Conservation (phyloP, 2,113 vertebrate species). For the Ivindomyrus marchei region DNA sequence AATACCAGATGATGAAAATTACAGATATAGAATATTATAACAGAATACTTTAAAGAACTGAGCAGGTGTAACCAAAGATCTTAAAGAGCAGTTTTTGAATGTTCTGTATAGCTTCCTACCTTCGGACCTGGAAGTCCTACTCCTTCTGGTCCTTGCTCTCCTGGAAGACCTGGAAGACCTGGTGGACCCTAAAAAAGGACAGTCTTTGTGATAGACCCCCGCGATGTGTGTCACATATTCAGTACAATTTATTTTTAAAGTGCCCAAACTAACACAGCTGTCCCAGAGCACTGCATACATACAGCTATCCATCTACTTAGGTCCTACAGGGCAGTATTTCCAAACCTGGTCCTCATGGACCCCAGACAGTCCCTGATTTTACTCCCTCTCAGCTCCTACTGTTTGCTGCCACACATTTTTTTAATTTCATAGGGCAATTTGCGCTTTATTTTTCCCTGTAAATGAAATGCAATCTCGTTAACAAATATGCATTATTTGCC, state of each 20-base stretch:
- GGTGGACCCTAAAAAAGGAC: slow-evolving; percentile 62
- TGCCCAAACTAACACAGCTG: not conserved
- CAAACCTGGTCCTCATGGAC: not conserved
- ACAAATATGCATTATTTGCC: too few species aligned
- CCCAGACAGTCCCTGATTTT: not conserved
- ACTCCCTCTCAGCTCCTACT: not conserved
- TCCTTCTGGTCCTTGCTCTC: slow-evolving; percentile 73
- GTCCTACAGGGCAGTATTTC: not conserved
- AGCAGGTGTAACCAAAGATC: not conserved
- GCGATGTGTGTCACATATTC: not conserved
- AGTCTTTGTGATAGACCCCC: not conserved
- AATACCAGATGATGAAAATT: not conserved
- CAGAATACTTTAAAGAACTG: not conserved
- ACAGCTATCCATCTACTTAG: not conserved
- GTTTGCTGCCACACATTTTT: not conserved
- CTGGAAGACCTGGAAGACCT: slow-evolving; percentile 68
- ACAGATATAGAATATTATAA: not conserved
- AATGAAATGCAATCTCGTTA: not conserved
- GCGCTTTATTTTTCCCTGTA: not conserved
- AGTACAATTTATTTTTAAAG: not conserved
- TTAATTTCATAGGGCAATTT: not conserved
- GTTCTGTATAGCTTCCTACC: slow-evolving; percentile 48
- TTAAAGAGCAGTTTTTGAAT: not conserved
- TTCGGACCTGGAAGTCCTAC: slow-evolving; percentile 77
- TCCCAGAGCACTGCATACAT: not conserved